Evolutionary conservation across 1,140 invertebrate genomes (phyloP).

Genomic region (Orius insidiosus): DNA sequence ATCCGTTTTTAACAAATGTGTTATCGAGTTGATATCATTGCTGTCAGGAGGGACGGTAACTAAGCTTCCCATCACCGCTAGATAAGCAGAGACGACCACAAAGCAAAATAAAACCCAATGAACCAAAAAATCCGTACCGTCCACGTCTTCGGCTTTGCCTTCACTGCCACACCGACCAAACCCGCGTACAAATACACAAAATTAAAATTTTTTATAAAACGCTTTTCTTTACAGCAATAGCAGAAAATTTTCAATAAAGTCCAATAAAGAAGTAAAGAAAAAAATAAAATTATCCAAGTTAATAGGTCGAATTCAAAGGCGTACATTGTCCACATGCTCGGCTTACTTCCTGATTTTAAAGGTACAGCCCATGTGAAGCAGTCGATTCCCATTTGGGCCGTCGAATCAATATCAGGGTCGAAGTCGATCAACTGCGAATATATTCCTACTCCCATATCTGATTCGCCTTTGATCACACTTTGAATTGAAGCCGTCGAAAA

Average conservation of each 20-base stretch:
- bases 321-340: conserved; percentile 20
- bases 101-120: conserved; percentile 20
- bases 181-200: conserved; percentile 12
- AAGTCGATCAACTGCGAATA: conserved; percentile 19
- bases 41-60: conserved; percentile 20
- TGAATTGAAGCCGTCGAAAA: conserved; percentile 13
- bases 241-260: conserved; percentile 3
- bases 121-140: conserved; percentile 15
- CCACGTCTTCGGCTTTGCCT: conserved; percentile 11
- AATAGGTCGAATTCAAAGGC: conserved; percentile 16
- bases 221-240: neutral
- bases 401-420: conserved; percentile 14
- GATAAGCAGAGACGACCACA: conserved; percentile 19
- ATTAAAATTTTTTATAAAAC: neutral
- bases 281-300: conserved; percentile 8
- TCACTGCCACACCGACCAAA: conserved; percentile 17
- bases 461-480: conserved; percentile 13
- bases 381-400: conserved; percentile 20
- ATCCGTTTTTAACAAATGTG: conserved; percentile 17
- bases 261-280: neutral
- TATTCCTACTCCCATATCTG: conserved; percentile 19
- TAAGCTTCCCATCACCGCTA: conserved; percentile 21
- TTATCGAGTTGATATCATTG: conserved; percentile 18
- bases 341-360: conserved; percentile 17
- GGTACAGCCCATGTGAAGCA: conserved; percentile 23